A percentile compares a stretch with the other conserved stretches of the same genome.
phyloP scores from a whole-genome alignment of 2,797 vertebrate genomes.

The Pantherophis alleghaniensis region DNA sequence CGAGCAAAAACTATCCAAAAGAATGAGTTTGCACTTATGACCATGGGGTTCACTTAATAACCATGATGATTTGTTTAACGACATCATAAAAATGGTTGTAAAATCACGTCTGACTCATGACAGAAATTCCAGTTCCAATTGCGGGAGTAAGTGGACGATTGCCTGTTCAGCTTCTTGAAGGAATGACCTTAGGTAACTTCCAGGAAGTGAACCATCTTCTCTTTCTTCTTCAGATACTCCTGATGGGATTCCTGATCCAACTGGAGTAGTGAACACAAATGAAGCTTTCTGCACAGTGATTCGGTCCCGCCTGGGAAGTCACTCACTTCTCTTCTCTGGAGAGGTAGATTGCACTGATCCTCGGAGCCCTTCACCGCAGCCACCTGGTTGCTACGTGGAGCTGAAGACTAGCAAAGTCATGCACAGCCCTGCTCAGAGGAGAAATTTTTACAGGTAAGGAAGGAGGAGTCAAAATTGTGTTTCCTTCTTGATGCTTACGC shows the following conservation, averaged over 20 bases:
- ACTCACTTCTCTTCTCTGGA: conserved; percentile 86
- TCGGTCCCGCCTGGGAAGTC: conserved; percentile 80
- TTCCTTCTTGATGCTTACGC: not conserved
- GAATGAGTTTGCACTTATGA: not conserved
- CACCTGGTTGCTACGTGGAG: conserved; percentile 86
- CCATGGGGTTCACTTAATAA: not conserved
- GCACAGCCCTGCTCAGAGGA: conserved; percentile 83
- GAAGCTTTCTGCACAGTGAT: conserved; percentile 91
- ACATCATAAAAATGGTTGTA: not conserved
- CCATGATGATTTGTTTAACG: not conserved
- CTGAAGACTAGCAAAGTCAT: conserved; percentile 90
- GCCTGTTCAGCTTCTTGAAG: not conserved
- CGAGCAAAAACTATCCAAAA: not conserved
- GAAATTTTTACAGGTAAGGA: conserved; percentile 84
- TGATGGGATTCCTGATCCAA: conserved; percentile 71
- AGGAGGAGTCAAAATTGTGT: too few relatives aligned
- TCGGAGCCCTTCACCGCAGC: conserved; percentile 66
- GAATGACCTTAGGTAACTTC: not conserved
- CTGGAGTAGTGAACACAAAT: conserved; percentile 87
- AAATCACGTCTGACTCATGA: not conserved
- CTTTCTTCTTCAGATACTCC: conserved; percentile 56
- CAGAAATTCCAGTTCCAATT: not conserved
- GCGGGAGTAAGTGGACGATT: not conserved
- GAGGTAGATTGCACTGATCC: conserved; percentile 87
- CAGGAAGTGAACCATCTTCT: not conserved